Conservation (phyloP, 2,797 vertebrate genomes). For the Fringilla coelebs region DNA sequence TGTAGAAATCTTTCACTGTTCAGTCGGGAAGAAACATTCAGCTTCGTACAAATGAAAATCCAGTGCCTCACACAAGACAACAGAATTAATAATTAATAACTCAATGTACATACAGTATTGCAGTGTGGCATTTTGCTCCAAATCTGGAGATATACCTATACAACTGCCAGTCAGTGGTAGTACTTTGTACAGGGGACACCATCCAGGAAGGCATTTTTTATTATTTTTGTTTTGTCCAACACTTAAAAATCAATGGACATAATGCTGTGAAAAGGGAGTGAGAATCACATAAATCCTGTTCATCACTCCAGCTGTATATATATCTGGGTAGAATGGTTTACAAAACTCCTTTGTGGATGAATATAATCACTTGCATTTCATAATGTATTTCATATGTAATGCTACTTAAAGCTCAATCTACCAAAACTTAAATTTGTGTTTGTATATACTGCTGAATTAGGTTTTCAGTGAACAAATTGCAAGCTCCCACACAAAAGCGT, state of each 20-base stretch:
- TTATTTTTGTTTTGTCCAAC: not conserved
- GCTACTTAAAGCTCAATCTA: not conserved
- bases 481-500: not conserved
- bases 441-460: not conserved
- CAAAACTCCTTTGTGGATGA: not conserved
- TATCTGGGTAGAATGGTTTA: not conserved
- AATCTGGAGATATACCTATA: not conserved
- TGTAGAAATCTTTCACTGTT: not conserved
- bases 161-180: not conserved
- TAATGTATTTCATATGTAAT: not conserved
- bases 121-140: not conserved
- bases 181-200: not conserved
- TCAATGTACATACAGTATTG: not conserved
- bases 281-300: not conserved
- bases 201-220: not conserved
- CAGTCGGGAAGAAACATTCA: not conserved
- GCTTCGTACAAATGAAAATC: not conserved
- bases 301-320: not conserved
- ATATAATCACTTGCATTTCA: not conserved
- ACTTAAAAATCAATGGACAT: not conserved
- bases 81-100: not conserved
- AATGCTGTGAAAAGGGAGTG: not conserved
- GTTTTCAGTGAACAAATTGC: not conserved
- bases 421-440: not conserved
- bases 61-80: not conserved